phyloP scores from a whole-genome alignment of 1,140 invertebrate species.

The Mizuhopecten yessoensis region DNA sequence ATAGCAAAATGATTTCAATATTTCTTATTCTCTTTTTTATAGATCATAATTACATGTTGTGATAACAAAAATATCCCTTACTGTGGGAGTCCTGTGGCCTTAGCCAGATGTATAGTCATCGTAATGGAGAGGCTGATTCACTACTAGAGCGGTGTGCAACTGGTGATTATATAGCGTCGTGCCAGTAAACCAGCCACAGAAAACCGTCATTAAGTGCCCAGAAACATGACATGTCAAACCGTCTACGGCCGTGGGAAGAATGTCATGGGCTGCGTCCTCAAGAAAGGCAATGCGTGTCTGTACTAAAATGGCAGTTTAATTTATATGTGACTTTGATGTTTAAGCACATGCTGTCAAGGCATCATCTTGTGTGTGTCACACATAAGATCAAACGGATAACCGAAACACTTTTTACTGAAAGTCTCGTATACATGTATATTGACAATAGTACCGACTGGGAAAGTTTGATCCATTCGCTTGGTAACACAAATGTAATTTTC shows the following conservation, averaged over 20 bases:
- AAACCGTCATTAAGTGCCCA: background rate
- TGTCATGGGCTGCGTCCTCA: background rate
- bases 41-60: too few species aligned
- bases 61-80: too few species aligned
- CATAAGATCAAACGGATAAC: background rate
- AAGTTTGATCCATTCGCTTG: too few species aligned
- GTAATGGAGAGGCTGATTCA: background rate
- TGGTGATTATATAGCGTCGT: background rate
- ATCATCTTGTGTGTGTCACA: background rate
- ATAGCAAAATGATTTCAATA: too few species aligned
- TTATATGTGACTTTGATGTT: background rate
- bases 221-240: background rate
- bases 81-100: too few species aligned
- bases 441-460: background rate
- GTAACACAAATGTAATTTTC: too few species aligned
- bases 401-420: background rate
- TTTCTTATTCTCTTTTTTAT: too few species aligned
- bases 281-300: background rate
- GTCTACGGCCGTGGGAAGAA: background rate
- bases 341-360: background rate
- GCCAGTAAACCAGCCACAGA: background rate
- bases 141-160: background rate
- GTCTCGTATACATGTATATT: background rate
- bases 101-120: too few species aligned
- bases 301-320: background rate